A percentile compares a stretch with the other conserved stretches of the same genome.
These are phyloP conservation scores for Python bivittatus DNA, from an alignment of 2,113 vertebrate species.

Conservation along the genomic window DNA sequence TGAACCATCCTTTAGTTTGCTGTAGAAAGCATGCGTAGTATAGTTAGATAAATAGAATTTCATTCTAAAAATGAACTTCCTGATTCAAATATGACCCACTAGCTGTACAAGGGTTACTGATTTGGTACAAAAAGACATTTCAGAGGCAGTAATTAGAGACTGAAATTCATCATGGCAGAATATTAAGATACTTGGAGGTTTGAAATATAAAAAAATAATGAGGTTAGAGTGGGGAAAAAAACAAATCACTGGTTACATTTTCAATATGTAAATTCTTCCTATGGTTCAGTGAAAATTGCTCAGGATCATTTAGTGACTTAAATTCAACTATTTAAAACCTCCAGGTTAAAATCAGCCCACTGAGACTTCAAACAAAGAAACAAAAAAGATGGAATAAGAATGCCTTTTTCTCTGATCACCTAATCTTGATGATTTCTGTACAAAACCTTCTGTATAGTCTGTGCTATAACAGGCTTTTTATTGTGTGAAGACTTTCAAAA, in stretches of 20 bases:
- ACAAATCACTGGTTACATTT: neutral
- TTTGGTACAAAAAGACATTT: slow-evolving; percentile 22
- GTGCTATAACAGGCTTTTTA: neutral
- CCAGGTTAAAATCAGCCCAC: neutral
- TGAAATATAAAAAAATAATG: slow-evolving; percentile 31
- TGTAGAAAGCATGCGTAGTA: neutral
- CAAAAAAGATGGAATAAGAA: neutral
- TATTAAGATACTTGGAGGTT: slow-evolving; percentile 11
- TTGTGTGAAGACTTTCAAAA: neutral
- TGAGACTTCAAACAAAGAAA: neutral
- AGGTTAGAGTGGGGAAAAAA: slow-evolving; percentile 17
- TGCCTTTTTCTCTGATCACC: neutral
- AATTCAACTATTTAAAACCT: neutral
- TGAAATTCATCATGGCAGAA: neutral
- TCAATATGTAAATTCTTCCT: neutral
- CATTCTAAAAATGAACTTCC: neutral
- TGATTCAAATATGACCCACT: neutral
- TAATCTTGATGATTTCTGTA: neutral
- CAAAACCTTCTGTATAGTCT: neutral
- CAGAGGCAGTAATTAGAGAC: neutral
- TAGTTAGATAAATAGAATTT: neutral
- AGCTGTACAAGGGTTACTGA: neutral
- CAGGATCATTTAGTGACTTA: neutral
- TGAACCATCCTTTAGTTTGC: neutral
- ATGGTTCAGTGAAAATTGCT: slow-evolving; percentile 2